Base-by-base conservation (phyloP, 2,888 invertebrate species). In the Auanema freiburgensis region DNA sequence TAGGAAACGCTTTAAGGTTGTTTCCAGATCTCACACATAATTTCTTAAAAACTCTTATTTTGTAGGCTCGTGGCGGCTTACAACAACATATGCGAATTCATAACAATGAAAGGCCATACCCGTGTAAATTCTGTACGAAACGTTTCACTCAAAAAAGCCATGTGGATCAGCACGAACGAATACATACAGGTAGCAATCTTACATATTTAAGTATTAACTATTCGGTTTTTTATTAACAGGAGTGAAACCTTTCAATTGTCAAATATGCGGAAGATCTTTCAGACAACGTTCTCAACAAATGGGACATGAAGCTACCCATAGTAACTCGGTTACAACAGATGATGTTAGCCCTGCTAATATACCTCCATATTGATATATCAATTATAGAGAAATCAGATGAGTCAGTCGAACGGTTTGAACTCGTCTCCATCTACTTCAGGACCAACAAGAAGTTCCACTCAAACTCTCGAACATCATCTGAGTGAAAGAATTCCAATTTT, bases 91-190 rank as follows among this genome's bases (percentile, higher is more conserved):
- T 73, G 66, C 67, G 80, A 16, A 83, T 81, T 21, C 83, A 83
- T 65, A 66, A 67, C 52, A 79, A 79, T 62, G 79, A 81, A 16
- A 69, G 76, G 42, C 77, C 79, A 14, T 83, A 80, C 56, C 56
- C 57, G 12, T 79, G 79, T 60, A 66, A 68, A 25, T 81, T 69
- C 66, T 83, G 83, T 55, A 53, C 69, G 18, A 83, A 83, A 58
- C 57, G 76, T n/a, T 83, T 83, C 71, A 83, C 76, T 0, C 83
- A 83, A 66, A 83, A 81, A 66, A 78, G 76, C 33, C 83, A 83
- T 63, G 65, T 83, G 51, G 82, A 83, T 65, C 83, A 83, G 61
- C 83, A 83, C 51, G 80, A 81, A 50, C 55, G 82, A 24, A 82
- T 82, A 59, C 81, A 82, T 65, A 80, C 81, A 11, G 81, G 80